Evolutionary conservation across 2,797 vertebrate species (phyloP), one percentile per base, ranked within the genome.

Genomic region (Dallia pectoralis): DNA sequence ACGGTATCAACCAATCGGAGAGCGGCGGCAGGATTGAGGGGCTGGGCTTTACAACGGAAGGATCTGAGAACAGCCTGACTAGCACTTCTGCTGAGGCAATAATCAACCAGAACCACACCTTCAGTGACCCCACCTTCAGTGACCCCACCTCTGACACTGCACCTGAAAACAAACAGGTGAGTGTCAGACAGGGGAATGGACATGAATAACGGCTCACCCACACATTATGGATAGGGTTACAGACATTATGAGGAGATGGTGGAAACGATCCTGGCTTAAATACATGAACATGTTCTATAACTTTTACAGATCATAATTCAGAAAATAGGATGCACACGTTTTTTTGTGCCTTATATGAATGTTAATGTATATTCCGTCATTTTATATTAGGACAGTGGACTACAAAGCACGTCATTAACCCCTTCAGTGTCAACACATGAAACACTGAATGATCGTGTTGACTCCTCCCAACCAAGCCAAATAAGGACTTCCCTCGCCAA

Each of bases 1-100:
- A 86, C 0, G 15, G 36, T n/a, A 82, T 93, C 78, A 96, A 95
- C 79, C 75, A 84, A 70, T 95, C 87, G 19, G 89, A 91, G 69
- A 77, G 69, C 0, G 88, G 82, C 70, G 84, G 75, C 0, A 80
- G 33, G 79, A 67, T 75, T 77, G 71, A 65, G 62, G 44, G 4
- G 44, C n/a, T 56, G 51, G n/a, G 51, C 9, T 56, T 56, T 56
- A n/a, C 51, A 80, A 71, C 64, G 66, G 29, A 56, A 32, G 27
- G 4, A 0, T 61, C 74, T 1, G 77, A 80, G 25, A 79, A 56
- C 63, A 78, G 74, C 44, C 3, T 9, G 11, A 63, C 71, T 59
- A 76, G 69, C 64, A 7, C 59, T 48, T 56, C 80, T 18, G 69
- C 85, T 4, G 70, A 2, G 71, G 51, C 44, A 22, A 73, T 53